Base-by-base conservation (phyloP, 2,113 vertebrate species). In the Xenotilapia flavipinnis region DNA sequence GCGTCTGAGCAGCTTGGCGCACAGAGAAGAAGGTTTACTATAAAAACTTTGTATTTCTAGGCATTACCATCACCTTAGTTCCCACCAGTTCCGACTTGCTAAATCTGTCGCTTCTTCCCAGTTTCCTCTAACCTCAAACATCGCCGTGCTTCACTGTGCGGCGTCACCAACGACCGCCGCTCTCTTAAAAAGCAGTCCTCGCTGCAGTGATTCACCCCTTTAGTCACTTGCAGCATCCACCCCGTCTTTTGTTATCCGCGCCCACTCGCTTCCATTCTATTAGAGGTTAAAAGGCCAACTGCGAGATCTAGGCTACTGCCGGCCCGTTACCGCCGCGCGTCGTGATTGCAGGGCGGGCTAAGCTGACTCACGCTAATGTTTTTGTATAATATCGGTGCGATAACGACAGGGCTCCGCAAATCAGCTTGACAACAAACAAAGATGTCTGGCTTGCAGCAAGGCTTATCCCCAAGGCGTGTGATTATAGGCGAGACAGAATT, bases 401-500 rank as follows among this genome's bases (percentile, higher is more conserved):
- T 86, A 87, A 91, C 86, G 75, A 89, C 73, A 14, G 58, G 9
- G 65, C 23, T 82, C 33, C 6, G 31, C 75, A 21, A 58, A 82
- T 84, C 84, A 54, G 54, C 62, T 14, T 14, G 45, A 84, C 75
- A 5, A 83, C 55, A 85, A 87, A 85, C 85, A 88, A 83, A 79
- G 77, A 80, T 4, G 73, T 38, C 33, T 42, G 65, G 12, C 12
- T 31, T 15, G 49, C 58, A 70, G 80, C 55, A 5, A 3, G 15
- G 21, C 62, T 13, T 73, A 26, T 86, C 84, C 79, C 86, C 33
- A 21, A 88, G 86, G 79, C 80, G 85, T 77, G 81, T 36, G 81
- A 85, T 93, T 91, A 94, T 87, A 75, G 84, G 56, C 60, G 31
- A 87, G 83, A 62, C 58, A 58, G 42, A 40, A 79, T 82, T 38